Evolutionary conservation across 2,888 invertebrate genomes (phyloP).

Genomic region (Drosophila eohydei): DNA sequence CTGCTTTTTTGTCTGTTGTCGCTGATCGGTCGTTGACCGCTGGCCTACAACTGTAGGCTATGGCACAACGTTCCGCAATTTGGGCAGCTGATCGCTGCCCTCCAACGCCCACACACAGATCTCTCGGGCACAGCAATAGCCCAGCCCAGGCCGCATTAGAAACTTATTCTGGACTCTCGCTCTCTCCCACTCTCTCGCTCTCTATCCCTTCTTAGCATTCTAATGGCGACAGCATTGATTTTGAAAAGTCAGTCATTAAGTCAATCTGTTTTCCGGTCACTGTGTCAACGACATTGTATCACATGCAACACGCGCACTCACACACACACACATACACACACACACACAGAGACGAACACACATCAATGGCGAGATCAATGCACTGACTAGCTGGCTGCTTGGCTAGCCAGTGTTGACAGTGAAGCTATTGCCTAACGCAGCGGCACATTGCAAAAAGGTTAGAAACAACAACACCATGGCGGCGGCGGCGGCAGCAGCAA

Average conservation of each 20-base stretch:
- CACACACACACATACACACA: conserved; percentile 7
- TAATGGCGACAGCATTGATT: conserved; percentile 63
- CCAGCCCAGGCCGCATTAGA: not conserved
- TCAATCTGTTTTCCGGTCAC: conserved; percentile 83
- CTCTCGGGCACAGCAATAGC: too few species aligned
- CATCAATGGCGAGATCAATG: conserved; percentile 70
- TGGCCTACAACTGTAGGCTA: conserved; percentile 73
- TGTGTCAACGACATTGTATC: conserved; percentile 81
- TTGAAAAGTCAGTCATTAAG: conserved; percentile 83
- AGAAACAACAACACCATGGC: conserved; percentile 54
- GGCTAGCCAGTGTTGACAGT: conserved; percentile 65
- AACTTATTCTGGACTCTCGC: not conserved
- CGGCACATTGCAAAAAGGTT: conserved; percentile 74
- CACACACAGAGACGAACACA: conserved; percentile 6
- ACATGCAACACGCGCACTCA: conserved; percentile 56
- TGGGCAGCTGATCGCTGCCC: conserved; percentile 25
- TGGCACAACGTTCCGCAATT: conserved; percentile 54
- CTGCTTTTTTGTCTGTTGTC: conserved; percentile 35
- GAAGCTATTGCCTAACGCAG: conserved; percentile 74
- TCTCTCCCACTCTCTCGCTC: not conserved
- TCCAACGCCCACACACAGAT: conserved; percentile 33
- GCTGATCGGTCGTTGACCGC: conserved; percentile 72
- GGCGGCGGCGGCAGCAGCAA: conserved; percentile 26
- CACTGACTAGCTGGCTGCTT: conserved; percentile 45
- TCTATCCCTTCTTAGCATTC: conserved; percentile 49